These are phyloP conservation scores for Protobothrops mucrosquamatus DNA, from an alignment of 2,113 vertebrate species.

Conservation along the genomic window DNA sequence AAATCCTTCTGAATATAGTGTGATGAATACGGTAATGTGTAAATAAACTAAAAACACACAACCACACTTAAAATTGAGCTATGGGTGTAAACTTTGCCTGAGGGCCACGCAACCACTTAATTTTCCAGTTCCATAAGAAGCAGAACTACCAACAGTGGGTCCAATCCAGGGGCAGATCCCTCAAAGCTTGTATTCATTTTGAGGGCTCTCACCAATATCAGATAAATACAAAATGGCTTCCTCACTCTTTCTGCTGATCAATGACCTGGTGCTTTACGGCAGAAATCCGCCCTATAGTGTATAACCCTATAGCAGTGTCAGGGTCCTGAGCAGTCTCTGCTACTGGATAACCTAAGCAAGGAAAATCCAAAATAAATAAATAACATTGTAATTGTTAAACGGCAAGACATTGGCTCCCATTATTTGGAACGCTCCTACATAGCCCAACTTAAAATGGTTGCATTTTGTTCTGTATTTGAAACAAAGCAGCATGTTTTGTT, in stretches of 20 bases:
- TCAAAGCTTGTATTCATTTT: background rate
- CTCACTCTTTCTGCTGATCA: background rate
- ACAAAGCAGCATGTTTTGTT: background rate
- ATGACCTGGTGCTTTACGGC: background rate
- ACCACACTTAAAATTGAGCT: too few relatives aligned
- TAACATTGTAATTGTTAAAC: background rate
- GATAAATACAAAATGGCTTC: background rate
- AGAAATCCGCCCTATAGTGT: background rate
- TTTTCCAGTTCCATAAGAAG: background rate
- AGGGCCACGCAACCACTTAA: background rate
- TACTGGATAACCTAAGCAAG: background rate
- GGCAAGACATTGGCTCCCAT: background rate
- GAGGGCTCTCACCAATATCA: background rate
- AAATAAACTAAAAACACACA: too few relatives aligned
- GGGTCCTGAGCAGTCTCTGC: background rate
- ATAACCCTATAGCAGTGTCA: background rate
- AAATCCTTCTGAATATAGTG: too few relatives aligned
- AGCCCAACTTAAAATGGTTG: background rate
- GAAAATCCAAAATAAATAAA: background rate
- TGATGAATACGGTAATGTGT: too few relatives aligned
- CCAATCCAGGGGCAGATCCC: background rate
- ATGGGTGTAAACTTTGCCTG: too few relatives aligned
- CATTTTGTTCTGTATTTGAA: background rate
- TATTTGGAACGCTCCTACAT: background rate
- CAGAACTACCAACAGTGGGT: background rate